Evolutionary conservation across 2,888 invertebrate species (phyloP), one percentile per base, ranked within the genome.

Genomic region (Oscheius onirici): DNA sequence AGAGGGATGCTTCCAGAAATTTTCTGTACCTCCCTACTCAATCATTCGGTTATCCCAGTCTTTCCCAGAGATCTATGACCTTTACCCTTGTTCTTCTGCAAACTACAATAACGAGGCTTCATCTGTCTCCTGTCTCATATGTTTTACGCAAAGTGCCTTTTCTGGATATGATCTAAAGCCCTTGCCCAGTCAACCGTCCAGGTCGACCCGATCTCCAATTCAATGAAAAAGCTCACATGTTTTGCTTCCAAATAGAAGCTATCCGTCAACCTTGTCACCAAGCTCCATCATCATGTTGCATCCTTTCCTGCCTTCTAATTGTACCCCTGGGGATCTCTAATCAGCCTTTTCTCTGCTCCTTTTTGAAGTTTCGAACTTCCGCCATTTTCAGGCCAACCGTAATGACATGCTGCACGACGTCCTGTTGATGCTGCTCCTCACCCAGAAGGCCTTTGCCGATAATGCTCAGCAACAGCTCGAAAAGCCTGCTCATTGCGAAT

Each of bases 371-470:
- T 34, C 34, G n/a, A n/a, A n/a, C n/a, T 8, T 34, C 8, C 8
- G 3, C 46, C 5, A 3, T 15, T 46, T 46, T 46, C 46, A 46
- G 46, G 46, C 15, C 54, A 34, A 20, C 20, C 22, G 63, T 49
- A n/a, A 63, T 63, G 63, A 6, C 26, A 78, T 78, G 78, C 71
- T 78, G 60, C 78, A 78, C 74, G 78, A 78, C 69, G 63, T 78
- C 51, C 49, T 78, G 70, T 70, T 78, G 46, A 78, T 78, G 76
- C 54, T 78, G 51, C 69, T 70, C 20, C 40, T 61, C 11, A 63
- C 63, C 5, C 63, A 63, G 49, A 46, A 63, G 49, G 63, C 63
- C 28, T 26, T 49, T n/a, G 28, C 44, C 22, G 63, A 51, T 15
- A 51, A 46, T 57, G 40, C 44, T 34, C 20, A 28, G 13, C 34